phyloP scores from a whole-genome alignment of 37 sponge, comb jelly and placozoan species.

The Theonella swinhoei region DNA sequence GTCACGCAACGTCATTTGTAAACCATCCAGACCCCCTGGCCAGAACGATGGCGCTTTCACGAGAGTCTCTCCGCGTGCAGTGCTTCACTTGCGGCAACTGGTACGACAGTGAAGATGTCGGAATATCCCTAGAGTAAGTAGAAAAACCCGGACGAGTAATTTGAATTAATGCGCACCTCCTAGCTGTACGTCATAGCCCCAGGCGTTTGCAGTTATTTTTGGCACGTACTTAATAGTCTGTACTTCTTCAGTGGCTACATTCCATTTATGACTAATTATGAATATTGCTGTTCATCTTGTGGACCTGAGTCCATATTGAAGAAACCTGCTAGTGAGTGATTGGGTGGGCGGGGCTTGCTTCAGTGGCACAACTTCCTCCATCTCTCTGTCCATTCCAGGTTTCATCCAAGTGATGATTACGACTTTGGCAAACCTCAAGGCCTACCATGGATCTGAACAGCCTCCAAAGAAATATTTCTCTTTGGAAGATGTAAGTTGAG shows the following conservation, averaged over 20 bases:
- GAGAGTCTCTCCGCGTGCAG: slow-evolving; percentile 63
- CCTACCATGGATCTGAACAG: background rate
- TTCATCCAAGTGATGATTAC: slow-evolving; percentile 88
- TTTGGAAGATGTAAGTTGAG: slow-evolving; percentile 59
- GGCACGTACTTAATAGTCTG: too few species aligned
- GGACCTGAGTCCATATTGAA: slow-evolving; percentile 52
- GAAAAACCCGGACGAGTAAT: background rate
- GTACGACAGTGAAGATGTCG: slow-evolving; percentile 43
- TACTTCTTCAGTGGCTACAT: slow-evolving; percentile 67
- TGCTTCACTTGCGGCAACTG: slow-evolving; percentile 72
- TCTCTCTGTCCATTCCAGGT: slow-evolving; percentile 47
- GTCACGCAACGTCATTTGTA: background rate
- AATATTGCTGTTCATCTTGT: slow-evolving; percentile 64
- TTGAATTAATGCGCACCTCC: slow-evolving; percentile 2
- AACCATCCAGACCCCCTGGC: too few species aligned
- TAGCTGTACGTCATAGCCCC: too few species aligned
- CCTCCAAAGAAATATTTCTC: slow-evolving; percentile 39
- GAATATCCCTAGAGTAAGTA: slow-evolving; percentile 59
- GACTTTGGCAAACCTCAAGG: slow-evolving; percentile 75
- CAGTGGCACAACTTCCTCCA: background rate
- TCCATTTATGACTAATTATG: slow-evolving; percentile 83
- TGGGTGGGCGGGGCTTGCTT: background rate
- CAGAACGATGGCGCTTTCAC: too few species aligned
- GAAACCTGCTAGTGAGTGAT: slow-evolving; percentile 75
- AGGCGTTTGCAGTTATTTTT: too few species aligned